phyloP scores from a whole-genome alignment of 2,113 vertebrate genomes.

The Scytalopus superciliaris region DNA sequence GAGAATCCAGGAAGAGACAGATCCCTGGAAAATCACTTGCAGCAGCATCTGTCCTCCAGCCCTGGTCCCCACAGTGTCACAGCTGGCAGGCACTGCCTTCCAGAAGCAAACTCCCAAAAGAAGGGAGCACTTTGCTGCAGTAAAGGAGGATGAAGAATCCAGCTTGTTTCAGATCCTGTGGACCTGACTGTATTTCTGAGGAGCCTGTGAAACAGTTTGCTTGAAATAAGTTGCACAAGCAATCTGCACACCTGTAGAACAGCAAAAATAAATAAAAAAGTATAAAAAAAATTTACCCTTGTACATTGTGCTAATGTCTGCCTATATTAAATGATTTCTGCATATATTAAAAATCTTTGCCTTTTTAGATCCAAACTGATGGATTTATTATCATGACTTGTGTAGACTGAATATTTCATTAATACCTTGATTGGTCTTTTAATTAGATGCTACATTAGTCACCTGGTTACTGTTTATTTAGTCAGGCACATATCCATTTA shows the following conservation, averaged over 20 bases:
- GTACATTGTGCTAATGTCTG: background rate
- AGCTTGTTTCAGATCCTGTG: background rate
- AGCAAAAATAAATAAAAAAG: background rate
- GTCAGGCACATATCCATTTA: background rate
- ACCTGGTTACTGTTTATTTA: conserved; percentile 57
- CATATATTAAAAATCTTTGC: background rate
- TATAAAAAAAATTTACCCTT: background rate
- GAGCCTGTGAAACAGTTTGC: background rate
- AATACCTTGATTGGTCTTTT: conserved; percentile 28
- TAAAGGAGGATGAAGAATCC: background rate
- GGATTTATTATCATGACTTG: background rate
- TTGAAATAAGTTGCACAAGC: background rate
- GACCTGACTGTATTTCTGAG: background rate
- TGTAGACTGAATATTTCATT: background rate
- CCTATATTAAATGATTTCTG: background rate
- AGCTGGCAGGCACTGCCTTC: background rate
- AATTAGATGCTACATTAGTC: conserved; percentile 37
- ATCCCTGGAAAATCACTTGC: background rate
- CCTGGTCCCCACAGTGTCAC: too few species aligned
- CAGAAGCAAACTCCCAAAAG: background rate
- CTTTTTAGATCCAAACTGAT: background rate
- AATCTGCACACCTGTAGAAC: background rate
- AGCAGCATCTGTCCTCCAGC: background rate
- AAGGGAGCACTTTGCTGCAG: background rate
- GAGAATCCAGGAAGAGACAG: background rate